phyloP scores from a whole-genome alignment of 1,140 invertebrate genomes.

The Rhyacophila brunnea region DNA sequence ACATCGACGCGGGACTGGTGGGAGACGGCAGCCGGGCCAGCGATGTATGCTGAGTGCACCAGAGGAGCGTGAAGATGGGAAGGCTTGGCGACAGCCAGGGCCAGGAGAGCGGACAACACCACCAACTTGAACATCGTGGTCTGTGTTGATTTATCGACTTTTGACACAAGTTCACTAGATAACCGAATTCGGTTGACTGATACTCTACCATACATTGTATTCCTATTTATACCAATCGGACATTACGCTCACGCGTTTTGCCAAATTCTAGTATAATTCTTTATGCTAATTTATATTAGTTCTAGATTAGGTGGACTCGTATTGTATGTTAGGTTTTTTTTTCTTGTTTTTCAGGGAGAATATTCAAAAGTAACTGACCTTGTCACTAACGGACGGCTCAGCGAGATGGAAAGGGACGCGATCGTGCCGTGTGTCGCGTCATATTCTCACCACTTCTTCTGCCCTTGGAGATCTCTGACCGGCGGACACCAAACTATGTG shows the following conservation, averaged over 20 bases:
- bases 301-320: constrained; percentile 19
- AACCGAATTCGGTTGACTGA: constrained; percentile 43
- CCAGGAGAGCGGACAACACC: constrained; percentile 57
- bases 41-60: constrained; percentile 43
- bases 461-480: too few species aligned
- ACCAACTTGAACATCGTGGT: constrained; percentile 59
- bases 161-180: constrained; percentile 42
- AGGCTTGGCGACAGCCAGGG: constrained; percentile 45
- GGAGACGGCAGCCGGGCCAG: constrained; percentile 31
- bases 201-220: constrained; percentile 33
- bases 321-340: constrained; percentile 7
- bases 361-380: constrained; percentile 23
- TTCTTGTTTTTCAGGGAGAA: not conserved
- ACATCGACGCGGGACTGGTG: constrained; percentile 45
- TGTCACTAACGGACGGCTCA: constrained; percentile 5
- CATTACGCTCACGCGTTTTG: constrained; percentile 36
- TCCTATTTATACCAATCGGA: constrained; percentile 48
- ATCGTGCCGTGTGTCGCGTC: not conserved
- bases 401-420: constrained; percentile 19
- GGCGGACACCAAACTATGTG: too few species aligned
- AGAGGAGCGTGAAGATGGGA: constrained; percentile 43
- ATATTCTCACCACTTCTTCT: too few species aligned
- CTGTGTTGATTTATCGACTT: constrained; percentile 45
- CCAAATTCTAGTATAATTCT: constrained; percentile 37
- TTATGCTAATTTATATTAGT: constrained; percentile 24